Evolutionary conservation across 2,888 invertebrate genomes (phyloP).

Genomic region (Herminia tarsipennalis): DNA sequence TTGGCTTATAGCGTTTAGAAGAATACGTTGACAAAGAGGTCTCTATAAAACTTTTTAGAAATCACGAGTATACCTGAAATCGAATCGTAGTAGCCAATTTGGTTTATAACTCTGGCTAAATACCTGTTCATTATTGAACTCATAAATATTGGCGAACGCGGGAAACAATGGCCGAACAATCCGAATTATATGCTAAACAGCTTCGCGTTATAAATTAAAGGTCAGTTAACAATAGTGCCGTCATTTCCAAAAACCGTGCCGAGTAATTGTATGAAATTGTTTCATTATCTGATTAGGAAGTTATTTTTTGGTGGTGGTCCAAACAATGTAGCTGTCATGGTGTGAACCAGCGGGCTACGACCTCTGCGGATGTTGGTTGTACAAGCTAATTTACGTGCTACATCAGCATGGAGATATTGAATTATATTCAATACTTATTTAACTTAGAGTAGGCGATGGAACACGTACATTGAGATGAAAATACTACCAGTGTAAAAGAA

Average conservation of each 20-base stretch:
- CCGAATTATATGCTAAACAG: constrained; percentile 27
- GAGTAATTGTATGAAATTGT: constrained; percentile 38
- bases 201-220: constrained; percentile 34
- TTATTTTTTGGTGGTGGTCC: constrained; percentile 54
- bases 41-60: too few species aligned
- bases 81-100: not conserved
- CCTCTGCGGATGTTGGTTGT: constrained; percentile 3
- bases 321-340: constrained; percentile 56
- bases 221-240: constrained; percentile 32
- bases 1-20: too few species aligned
- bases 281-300: constrained; percentile 77
- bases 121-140: not conserved
- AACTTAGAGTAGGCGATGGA: too few species aligned
- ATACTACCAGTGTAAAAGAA: too few species aligned
- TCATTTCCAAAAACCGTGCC: constrained; percentile 41
- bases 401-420: too few species aligned
- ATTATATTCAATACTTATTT: too few species aligned
- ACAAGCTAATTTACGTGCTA: not conserved
- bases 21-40: too few species aligned
- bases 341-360: constrained; percentile 45
- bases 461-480: too few species aligned
- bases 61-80: too few species aligned
- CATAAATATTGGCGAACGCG: constrained; percentile 1
- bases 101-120: not conserved
- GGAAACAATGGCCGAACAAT: constrained; percentile 6